Evolutionary conservation across 2,113 vertebrate species (phyloP).

Genomic region (Oenanthe melanoleuca): DNA sequence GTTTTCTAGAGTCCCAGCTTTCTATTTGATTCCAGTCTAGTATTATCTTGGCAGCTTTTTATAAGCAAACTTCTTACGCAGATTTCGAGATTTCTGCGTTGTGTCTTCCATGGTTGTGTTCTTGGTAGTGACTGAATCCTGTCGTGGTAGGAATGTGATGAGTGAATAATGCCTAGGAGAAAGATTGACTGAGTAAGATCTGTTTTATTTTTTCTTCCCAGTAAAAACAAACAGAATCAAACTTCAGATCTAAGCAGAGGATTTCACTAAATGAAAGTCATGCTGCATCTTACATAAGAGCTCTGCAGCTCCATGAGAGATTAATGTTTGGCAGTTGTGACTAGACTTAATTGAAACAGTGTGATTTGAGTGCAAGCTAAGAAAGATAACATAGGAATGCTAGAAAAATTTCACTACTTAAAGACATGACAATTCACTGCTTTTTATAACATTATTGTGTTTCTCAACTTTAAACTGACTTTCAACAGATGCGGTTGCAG

Average conservation of each 20-base stretch:
- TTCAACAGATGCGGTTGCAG: constrained; percentile 85
- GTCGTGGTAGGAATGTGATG: not conserved
- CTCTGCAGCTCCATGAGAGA: not conserved
- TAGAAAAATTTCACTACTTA: not conserved
- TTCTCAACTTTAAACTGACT: constrained; percentile 18
- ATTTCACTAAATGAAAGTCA: not conserved
- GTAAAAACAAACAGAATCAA: not conserved
- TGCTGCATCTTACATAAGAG: not conserved
- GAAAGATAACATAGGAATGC: not conserved
- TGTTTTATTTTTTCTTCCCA: not conserved
- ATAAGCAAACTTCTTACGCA: not conserved
- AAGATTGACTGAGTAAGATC: not conserved
- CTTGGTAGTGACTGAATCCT: not conserved
- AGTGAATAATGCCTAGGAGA: not conserved
- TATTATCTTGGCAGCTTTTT: not conserved
- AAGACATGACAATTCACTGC: not conserved
- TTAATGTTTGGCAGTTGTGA: not conserved
- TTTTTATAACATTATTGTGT: not conserved
- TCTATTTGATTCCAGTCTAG: not conserved
- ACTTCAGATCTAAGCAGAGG: not conserved
- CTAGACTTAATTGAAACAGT: not conserved
- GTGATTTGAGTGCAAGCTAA: not conserved
- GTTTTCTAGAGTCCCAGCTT: not conserved
- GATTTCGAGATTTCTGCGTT: not conserved
- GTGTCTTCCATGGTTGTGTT: not conserved